Percentiles rank a stretch among this genome's conserved stretches.
phyloP scores from a whole-genome alignment of 1,140 invertebrate species.

The Tetramorium alpestre region DNA sequence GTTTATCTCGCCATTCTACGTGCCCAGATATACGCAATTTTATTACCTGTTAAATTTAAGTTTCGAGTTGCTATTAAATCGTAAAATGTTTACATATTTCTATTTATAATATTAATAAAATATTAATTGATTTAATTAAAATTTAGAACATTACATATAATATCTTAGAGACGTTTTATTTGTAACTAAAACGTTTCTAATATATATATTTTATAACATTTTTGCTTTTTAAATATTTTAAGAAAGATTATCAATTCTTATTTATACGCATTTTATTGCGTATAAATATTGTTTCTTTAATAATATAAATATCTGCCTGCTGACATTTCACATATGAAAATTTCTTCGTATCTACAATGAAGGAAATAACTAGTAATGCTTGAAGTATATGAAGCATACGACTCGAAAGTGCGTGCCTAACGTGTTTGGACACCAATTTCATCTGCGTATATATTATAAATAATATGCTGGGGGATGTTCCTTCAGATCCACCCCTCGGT shows the following conservation, averaged over 20 bases:
- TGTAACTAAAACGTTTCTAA: neutral
- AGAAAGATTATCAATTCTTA: neutral
- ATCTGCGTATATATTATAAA: slow-evolving; percentile 78
- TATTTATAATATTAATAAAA: neutral
- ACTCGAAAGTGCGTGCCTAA: slow-evolving; percentile 79
- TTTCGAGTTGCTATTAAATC: neutral
- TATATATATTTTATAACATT: neutral
- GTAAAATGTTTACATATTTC: neutral
- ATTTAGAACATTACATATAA: neutral
- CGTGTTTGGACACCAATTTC: slow-evolving; percentile 83
- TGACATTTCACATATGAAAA: slow-evolving; percentile 72
- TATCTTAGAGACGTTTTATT: neutral
- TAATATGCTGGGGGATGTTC: slow-evolving; percentile 82
- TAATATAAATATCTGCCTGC: slow-evolving; percentile 6
- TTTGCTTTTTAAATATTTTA: neutral
- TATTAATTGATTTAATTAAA: neutral
- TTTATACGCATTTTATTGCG: neutral
- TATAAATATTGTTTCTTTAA: slow-evolving; percentile 28
- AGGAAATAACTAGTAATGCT: slow-evolving; percentile 73
- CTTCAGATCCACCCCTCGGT: slow-evolving; percentile 75
- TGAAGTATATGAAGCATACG: slow-evolving; percentile 52
- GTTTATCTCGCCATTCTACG: slow-evolving; percentile 42
- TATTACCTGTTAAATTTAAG: neutral
- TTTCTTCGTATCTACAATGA: slow-evolving; percentile 73
- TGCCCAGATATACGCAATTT: slow-evolving; percentile 29